Percentiles rank a stretch among this genome's conserved stretches.
Evolutionary conservation across 2,797 vertebrate genomes (phyloP).

Genomic region (Catamblyrhynchus diadema): DNA sequence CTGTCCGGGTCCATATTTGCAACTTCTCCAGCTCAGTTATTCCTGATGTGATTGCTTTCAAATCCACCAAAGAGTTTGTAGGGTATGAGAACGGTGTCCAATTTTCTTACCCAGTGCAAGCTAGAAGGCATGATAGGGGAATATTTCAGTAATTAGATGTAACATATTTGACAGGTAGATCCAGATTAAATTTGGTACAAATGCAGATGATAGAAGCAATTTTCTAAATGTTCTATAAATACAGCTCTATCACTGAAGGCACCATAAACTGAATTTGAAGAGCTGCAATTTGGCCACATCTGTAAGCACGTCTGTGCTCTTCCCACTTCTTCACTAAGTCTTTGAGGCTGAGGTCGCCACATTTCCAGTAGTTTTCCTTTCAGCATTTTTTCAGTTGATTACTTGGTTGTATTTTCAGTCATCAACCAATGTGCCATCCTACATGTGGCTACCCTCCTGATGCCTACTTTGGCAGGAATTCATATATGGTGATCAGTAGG

Average conservation of each 20-base stretch:
- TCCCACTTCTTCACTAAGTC: background rate
- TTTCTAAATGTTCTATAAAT: background rate
- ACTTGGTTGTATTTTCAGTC: background rate
- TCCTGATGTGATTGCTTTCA: background rate
- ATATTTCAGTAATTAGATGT: background rate
- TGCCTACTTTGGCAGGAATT: background rate
- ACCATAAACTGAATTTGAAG: background rate
- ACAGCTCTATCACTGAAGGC: background rate
- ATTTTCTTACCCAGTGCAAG: background rate
- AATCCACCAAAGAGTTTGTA: background rate
- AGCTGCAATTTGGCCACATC: background rate
- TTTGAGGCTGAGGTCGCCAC: background rate
- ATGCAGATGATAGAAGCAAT: background rate
- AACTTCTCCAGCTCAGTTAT: background rate
- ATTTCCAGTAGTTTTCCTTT: background rate
- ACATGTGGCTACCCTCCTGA: background rate
- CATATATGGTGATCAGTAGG: fast-evolving
- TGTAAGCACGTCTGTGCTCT: background rate
- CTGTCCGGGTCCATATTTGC: background rate
- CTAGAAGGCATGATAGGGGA: background rate
- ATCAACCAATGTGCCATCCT: background rate
- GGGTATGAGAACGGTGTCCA: background rate
- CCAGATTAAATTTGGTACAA: background rate
- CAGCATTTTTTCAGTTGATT: background rate
- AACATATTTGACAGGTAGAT: background rate